Evolutionary conservation across 2,113 vertebrate genomes (phyloP).

Genomic region (Athene noctua): DNA sequence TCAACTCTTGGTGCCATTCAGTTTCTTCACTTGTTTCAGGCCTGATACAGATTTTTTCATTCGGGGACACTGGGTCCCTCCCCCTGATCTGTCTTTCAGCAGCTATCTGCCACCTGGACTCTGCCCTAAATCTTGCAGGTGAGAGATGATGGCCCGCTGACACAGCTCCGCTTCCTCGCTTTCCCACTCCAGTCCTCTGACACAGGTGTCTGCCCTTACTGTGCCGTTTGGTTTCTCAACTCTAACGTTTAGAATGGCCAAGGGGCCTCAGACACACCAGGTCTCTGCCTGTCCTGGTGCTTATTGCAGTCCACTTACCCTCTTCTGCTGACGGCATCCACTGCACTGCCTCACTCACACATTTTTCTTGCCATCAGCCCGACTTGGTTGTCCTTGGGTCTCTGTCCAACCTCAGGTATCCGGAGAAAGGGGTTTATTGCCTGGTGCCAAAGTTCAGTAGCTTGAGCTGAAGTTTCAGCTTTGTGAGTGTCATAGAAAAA

Average conservation of each 20-base stretch:
- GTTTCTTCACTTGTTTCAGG: not conserved
- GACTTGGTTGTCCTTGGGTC: not conserved
- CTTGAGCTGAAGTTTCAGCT: not conserved
- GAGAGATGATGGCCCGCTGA: not conserved
- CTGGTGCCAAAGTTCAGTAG: not conserved
- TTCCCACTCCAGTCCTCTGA: not conserved
- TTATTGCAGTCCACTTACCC: not conserved
- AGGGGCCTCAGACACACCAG: not conserved
- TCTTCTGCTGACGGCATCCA: not conserved
- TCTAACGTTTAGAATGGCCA: not conserved
- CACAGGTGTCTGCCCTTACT: not conserved
- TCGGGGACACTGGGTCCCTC: not conserved
- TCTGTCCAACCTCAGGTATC: not conserved
- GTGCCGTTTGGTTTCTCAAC: not conserved
- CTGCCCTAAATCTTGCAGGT: not conserved
- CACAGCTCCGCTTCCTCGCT: not conserved
- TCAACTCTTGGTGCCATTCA: not conserved
- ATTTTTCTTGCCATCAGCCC: accelerated
- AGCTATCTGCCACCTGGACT: not conserved
- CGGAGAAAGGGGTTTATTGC: not conserved
- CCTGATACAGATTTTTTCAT: not conserved
- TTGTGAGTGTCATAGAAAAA: not conserved
- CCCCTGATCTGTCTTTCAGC: not conserved
- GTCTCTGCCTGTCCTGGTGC: not conserved
- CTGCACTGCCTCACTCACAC: not conserved